phyloP scores from a whole-genome alignment of 2,113 vertebrate species.

The Leiothrix lutea region DNA sequence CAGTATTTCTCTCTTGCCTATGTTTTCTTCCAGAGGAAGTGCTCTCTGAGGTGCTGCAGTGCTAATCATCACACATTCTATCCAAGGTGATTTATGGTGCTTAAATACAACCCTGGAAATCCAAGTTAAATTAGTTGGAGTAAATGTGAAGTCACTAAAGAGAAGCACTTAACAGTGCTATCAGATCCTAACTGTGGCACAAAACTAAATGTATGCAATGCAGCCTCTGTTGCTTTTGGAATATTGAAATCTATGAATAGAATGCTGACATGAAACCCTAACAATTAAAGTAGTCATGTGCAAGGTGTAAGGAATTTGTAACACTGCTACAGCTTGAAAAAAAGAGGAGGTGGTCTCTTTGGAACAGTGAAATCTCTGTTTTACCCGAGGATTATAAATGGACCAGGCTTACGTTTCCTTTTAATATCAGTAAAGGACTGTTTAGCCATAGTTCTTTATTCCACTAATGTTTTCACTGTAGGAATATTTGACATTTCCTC shows the following conservation, averaged over 20 bases:
- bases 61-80: background rate
- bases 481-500: background rate
- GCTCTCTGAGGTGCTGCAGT: background rate
- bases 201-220: background rate
- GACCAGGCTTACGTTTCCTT: background rate
- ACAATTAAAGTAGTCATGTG: background rate
- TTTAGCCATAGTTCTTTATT: background rate
- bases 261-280: background rate
- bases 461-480: background rate
- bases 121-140: background rate
- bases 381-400: background rate
- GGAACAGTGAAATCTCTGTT: background rate
- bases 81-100: background rate
- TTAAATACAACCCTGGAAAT: background rate
- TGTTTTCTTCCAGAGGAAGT: background rate
- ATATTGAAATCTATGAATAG: background rate
- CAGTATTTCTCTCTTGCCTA: background rate
- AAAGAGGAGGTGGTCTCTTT: background rate
- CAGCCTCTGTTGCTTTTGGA: background rate
- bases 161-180: background rate
- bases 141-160: background rate
- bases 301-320: background rate
- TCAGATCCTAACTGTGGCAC: background rate
- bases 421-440: background rate
- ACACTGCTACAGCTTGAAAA: background rate